phyloP scores from a whole-genome alignment of 2,797 vertebrate genomes.

The Malurus leucopterus region DNA sequence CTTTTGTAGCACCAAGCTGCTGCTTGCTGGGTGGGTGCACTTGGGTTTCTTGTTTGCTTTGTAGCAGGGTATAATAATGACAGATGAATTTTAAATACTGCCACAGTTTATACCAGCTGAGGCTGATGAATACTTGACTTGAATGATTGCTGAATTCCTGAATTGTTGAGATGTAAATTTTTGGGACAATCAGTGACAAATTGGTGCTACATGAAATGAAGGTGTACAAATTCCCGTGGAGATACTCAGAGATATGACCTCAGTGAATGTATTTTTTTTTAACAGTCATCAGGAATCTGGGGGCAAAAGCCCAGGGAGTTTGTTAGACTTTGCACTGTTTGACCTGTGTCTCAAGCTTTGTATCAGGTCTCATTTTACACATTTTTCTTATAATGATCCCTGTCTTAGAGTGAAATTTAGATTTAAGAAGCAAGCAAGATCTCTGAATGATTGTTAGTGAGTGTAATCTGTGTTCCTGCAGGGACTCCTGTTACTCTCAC shows the following conservation, averaged over 20 bases:
- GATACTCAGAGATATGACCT: neutral
- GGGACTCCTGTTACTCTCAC: neutral
- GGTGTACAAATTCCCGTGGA: slow-evolving; percentile 17
- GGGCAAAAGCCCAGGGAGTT: neutral
- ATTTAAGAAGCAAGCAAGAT: neutral
- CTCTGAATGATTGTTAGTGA: neutral
- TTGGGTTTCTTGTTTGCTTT: slow-evolving; percentile 50
- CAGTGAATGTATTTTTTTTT: neutral
- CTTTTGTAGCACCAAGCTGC: slow-evolving; percentile 52
- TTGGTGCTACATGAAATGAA: slow-evolving; percentile 4
- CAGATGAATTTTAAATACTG: slow-evolving; percentile 57
- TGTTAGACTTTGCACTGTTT: neutral
- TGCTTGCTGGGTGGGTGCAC: slow-evolving; percentile 60
- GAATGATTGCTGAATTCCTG: slow-evolving; percentile 36
- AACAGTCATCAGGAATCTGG: neutral
- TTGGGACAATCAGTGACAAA: neutral
- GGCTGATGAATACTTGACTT: slow-evolving; percentile 54
- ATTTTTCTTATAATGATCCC: neutral
- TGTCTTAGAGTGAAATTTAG: neutral
- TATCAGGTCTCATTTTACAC: neutral
- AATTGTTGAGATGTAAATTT: slow-evolving; percentile 52
- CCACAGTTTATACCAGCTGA: slow-evolving; percentile 53
- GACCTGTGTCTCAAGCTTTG: neutral
- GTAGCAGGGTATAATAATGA: slow-evolving; percentile 64
- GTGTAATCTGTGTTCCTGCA: neutral